Evolutionary conservation across 2,113 vertebrate species (phyloP).

Genomic region (Garra rufa): DNA sequence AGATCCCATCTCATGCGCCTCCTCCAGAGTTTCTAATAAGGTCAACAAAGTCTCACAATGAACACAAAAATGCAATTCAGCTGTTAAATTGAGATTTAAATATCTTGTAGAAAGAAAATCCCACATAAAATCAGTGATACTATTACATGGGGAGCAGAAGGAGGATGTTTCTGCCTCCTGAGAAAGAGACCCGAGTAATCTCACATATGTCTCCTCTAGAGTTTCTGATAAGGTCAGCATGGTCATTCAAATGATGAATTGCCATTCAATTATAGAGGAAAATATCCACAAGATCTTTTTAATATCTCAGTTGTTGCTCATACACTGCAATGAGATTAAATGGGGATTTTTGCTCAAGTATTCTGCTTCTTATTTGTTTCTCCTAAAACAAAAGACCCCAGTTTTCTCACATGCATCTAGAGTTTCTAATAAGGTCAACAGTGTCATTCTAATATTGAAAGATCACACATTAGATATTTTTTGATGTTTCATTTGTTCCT

Average conservation of each 20-base stretch:
- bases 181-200: neutral
- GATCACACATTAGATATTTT: neutral
- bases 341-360: neutral
- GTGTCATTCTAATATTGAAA: neutral
- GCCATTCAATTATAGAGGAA: neutral
- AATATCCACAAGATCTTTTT: neutral
- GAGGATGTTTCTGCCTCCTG: neutral
- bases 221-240: neutral
- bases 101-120: neutral
- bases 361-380: neutral
- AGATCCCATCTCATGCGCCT: neutral
- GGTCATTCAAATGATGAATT: neutral
- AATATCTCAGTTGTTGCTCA: neutral
- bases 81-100: neutral
- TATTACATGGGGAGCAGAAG: neutral
- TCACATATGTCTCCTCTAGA: neutral
- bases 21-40: neutral
- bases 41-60: neutral
- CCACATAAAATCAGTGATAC: neutral
- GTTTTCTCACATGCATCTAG: neutral
- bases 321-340: neutral
- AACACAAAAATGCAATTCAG: neutral
- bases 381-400: neutral
- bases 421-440: slow-evolving; percentile 4
- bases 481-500: too few relatives aligned